Evolutionary conservation across 2,888 invertebrate genomes (phyloP).

Genomic region (Podabrus alpinus): DNA sequence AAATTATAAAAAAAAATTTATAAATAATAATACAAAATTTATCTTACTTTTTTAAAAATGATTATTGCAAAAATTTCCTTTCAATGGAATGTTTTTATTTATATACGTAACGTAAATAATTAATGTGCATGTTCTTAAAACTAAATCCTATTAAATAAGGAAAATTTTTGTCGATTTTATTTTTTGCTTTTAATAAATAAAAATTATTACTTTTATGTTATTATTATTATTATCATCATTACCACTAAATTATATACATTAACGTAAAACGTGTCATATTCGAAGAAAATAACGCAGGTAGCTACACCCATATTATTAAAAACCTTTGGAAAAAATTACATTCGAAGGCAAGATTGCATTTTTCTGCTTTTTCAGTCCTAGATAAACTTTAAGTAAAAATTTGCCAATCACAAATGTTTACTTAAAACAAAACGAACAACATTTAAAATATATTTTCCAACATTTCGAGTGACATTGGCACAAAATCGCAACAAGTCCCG

Average conservation of each 20-base stretch:
- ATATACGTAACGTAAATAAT: neutral
- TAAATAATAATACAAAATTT: slow-evolving; percentile 13
- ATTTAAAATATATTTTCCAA: neutral
- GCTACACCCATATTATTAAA: slow-evolving; percentile 9
- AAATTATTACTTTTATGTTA: neutral
- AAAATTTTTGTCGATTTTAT: neutral
- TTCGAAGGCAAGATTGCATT: slow-evolving; percentile 44
- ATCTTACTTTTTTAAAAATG: neutral
- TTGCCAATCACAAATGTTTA: slow-evolving; percentile 3
- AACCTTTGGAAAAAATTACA: slow-evolving; percentile 25
- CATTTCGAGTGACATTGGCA: neutral
- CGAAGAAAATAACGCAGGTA: neutral
- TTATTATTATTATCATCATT: neutral
- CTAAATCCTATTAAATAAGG: neutral
- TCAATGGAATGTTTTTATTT: neutral
- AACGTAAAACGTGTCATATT: neutral
- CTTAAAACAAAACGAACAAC: slow-evolving; percentile 1
- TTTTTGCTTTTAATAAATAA: neutral
- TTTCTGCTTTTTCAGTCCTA: slow-evolving; percentile 6
- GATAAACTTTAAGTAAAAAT: slow-evolving; percentile 4
- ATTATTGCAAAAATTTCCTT: slow-evolving; percentile 6
- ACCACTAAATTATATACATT: neutral
- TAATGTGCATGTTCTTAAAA: neutral
- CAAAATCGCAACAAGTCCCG: neutral
- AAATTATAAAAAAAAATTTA: slow-evolving; percentile 35